phyloP scores from a whole-genome alignment of 2,113 vertebrate species.

The Nipponia nippon region DNA sequence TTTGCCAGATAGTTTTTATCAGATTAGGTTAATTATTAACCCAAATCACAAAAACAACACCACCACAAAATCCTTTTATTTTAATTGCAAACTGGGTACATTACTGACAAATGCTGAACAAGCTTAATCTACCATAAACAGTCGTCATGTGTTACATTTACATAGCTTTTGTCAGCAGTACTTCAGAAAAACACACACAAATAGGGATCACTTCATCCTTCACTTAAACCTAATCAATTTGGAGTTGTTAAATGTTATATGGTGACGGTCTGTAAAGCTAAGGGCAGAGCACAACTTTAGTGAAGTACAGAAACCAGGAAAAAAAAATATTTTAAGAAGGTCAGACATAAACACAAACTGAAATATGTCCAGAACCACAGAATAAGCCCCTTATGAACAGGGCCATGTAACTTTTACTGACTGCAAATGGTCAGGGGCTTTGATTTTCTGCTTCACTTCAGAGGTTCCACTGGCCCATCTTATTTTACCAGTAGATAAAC shows the following conservation, averaged over 20 bases:
- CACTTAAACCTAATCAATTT: neutral
- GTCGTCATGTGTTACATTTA: neutral
- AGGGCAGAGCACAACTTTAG: neutral
- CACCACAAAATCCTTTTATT: neutral
- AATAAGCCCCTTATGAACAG: neutral
- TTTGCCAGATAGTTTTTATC: neutral
- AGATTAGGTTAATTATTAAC: constrained; percentile 32
- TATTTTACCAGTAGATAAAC: neutral
- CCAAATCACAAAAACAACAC: constrained; percentile 9
- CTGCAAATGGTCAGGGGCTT: neutral
- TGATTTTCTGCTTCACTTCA: neutral
- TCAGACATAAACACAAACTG: neutral
- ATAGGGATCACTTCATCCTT: neutral
- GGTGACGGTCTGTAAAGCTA: neutral
- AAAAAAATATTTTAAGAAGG: neutral
- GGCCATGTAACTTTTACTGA: neutral
- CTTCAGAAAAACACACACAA: neutral
- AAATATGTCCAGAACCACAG: neutral
- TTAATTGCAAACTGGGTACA: neutral
- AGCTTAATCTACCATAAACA: constrained; percentile 12
- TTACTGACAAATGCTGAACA: neutral
- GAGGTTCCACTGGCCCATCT: neutral
- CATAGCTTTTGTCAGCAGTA: neutral
- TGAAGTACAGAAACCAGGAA: neutral
- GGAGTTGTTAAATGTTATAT: neutral